Percentiles rank a stretch among this genome's conserved stretches.
Conservation (phyloP, 2,888 invertebrate genomes). For the Eupithecia insigniata region DNA sequence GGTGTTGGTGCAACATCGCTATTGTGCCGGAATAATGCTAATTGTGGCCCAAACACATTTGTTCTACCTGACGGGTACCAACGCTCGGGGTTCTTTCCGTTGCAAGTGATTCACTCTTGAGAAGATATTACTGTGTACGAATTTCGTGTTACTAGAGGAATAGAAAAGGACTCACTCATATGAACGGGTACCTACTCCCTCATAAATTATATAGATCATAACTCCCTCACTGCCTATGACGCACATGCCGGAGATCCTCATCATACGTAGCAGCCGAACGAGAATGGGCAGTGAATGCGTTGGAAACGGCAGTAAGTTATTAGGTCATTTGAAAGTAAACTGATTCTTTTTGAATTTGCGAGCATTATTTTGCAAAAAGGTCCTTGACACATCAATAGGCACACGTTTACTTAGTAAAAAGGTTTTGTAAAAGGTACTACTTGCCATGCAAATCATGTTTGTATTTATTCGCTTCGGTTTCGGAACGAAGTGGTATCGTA, state of each 20-base stretch:
- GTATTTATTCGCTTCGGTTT: conserved; percentile 68
- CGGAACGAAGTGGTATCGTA: conserved; percentile 63
- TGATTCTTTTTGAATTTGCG: background rate
- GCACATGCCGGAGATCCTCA: background rate
- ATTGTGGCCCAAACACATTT: conserved; percentile 32
- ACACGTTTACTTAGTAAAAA: conserved; percentile 35
- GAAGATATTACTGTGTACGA: background rate
- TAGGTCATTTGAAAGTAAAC: background rate
- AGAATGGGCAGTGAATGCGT: background rate
- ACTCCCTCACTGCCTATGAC: background rate
- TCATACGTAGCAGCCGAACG: background rate
- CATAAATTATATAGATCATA: background rate
- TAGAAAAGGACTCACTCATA: background rate
- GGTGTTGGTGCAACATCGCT: conserved; percentile 28
- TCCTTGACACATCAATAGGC: background rate
- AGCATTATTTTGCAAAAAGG: background rate
- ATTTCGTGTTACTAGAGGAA: background rate
- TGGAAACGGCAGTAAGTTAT: background rate
- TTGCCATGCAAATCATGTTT: conserved; percentile 71
- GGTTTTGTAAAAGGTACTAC: conserved; percentile 52
- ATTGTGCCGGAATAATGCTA: conserved; percentile 23
- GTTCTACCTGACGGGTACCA: conserved; percentile 11
- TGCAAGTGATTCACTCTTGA: background rate
- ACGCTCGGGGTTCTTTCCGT: background rate
- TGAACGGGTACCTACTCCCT: background rate